These are phyloP conservation scores for Myrmecobius fasciatus DNA, from an alignment of 2,113 vertebrate genomes.

Conservation along the genomic window DNA sequence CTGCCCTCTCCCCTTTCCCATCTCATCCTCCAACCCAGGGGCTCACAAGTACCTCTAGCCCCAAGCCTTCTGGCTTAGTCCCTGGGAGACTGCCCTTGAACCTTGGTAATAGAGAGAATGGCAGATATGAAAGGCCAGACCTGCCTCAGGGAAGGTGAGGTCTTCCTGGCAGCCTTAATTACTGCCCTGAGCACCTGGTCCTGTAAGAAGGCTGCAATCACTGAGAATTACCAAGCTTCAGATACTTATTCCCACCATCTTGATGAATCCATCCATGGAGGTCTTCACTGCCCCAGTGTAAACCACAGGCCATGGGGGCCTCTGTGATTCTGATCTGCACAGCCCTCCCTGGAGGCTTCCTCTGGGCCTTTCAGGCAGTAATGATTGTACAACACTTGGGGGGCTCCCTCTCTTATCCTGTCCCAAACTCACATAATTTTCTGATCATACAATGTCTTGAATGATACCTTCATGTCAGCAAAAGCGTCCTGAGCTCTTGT, in stretches of 20 bases:
- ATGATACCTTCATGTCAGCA: not conserved
- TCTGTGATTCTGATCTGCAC: not conserved
- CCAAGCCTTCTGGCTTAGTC: not conserved
- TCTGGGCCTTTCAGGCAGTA: not conserved
- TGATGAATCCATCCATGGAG: not conserved
- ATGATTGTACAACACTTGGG: not conserved
- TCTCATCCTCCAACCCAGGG: too few relatives aligned
- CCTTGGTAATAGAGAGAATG: not conserved
- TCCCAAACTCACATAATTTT: not conserved
- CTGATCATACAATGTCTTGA: not conserved
- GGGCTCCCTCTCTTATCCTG: not conserved
- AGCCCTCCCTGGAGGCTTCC: not conserved
- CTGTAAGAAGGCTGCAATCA: not conserved
- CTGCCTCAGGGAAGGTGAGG: not conserved
- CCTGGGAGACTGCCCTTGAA: not conserved
- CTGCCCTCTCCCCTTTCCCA: too few relatives aligned
- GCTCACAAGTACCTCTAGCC: not conserved
- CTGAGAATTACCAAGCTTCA: not conserved
- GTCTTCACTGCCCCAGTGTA: not conserved
- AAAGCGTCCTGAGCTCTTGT: not conserved
- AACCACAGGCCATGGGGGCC: not conserved
- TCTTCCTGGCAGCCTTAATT: not conserved
- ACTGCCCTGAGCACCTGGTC: not conserved
- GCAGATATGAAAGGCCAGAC: not conserved
- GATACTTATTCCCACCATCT: not conserved